Conservation (phyloP, 2,113 vertebrate species). For the Gallinago paraguaiae region DNA sequence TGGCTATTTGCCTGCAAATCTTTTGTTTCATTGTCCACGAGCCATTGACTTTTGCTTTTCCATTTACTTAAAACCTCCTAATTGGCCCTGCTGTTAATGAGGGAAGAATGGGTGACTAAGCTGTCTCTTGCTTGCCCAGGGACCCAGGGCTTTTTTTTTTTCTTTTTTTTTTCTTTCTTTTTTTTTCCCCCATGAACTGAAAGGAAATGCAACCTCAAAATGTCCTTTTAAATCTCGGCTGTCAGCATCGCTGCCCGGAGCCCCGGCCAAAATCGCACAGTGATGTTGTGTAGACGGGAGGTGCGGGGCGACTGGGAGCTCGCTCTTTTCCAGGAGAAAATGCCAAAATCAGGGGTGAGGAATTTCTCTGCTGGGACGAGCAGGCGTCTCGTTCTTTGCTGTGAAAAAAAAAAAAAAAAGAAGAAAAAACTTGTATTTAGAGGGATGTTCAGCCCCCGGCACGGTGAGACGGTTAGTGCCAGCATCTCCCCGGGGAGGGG, state of each 20-base stretch:
- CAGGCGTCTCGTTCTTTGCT: not conserved
- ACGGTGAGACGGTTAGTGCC: fast-evolving
- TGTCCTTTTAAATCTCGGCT: constrained; percentile 20
- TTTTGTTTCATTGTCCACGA: not conserved
- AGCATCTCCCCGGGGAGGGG: not conserved
- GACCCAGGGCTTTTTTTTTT: not conserved
- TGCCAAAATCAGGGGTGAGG: not conserved
- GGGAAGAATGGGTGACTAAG: constrained; percentile 54
- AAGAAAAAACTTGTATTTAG: not conserved
- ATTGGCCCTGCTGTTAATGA: constrained; percentile 23
- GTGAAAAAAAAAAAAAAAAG: not conserved
- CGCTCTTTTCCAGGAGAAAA: not conserved
- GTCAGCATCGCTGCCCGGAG: not conserved
- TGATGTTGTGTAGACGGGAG: not conserved
- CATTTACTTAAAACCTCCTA: not conserved
- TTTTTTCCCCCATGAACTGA: constrained; percentile 36
- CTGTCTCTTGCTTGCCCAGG: not conserved
- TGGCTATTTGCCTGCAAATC: not conserved
- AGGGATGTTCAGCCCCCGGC: not conserved
- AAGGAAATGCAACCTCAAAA: constrained; percentile 57
- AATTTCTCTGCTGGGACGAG: not conserved
- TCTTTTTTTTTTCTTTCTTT: not conserved
- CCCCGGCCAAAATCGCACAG: not conserved
- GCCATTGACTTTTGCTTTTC: constrained; percentile 39
- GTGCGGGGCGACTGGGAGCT: not conserved